Percentiles rank a stretch among this genome's conserved stretches.
Evolutionary conservation across 2,888 invertebrate species (phyloP).

Genomic region (Carcina quercana): DNA sequence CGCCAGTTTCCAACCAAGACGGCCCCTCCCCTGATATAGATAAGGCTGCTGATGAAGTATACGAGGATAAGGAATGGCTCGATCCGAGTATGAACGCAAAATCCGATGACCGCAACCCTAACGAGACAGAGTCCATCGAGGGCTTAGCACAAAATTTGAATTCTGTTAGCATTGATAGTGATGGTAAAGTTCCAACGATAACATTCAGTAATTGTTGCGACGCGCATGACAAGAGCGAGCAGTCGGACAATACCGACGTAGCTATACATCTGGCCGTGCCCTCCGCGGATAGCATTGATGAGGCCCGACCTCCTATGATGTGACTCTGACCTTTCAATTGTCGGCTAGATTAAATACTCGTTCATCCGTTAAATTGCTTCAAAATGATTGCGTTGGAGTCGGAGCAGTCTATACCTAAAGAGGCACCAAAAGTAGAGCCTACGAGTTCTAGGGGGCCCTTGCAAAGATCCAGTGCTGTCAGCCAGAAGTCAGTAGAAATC

Average conservation of each 20-base stretch:
- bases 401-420: conserved; percentile 52
- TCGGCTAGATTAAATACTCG: conserved; percentile 18
- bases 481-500: conserved; percentile 76
- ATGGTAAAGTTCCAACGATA: conserved; percentile 60
- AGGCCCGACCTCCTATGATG: conserved; percentile 66
- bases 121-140: conserved; percentile 35
- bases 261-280: conserved; percentile 61
- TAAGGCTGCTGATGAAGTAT: conserved; percentile 32
- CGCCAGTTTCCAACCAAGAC: conserved; percentile 36
- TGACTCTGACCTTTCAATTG: conserved; percentile 30
- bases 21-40: conserved; percentile 44
- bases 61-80: conserved; percentile 67
- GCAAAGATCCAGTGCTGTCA: conserved; percentile 76
- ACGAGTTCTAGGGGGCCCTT: conserved; percentile 63
- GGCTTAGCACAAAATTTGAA: conserved; percentile 47
- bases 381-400: conserved; percentile 66
- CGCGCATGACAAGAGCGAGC: conserved; percentile 37
- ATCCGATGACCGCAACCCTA: conserved; percentile 43
- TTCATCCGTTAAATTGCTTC: conserved; percentile 19
- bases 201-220: conserved; percentile 69
- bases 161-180: conserved; percentile 48
- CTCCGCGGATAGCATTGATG: conserved; percentile 52
- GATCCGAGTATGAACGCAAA: conserved; percentile 59
- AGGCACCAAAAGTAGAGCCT: conserved; percentile 50
- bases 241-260: conserved; percentile 46